These are phyloP conservation scores for Acromyrmex charruanus DNA, from an alignment of 1,140 invertebrate genomes.

Conservation along the genomic window DNA sequence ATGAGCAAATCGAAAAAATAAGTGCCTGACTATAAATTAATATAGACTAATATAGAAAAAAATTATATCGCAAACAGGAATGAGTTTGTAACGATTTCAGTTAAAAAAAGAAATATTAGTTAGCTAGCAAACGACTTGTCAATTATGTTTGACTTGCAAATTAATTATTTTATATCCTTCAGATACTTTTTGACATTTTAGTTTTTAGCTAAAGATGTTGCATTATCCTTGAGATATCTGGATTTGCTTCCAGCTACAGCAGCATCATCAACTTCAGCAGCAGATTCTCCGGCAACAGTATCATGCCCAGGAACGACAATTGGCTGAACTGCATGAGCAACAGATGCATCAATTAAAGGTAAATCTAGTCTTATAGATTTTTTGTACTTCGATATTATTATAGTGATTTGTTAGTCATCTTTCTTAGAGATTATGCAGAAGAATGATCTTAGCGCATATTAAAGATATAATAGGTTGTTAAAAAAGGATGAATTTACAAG, in stretches of 20 bases:
- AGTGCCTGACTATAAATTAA: slow-evolving; percentile 26
- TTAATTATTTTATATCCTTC: not conserved
- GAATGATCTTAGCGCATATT: not conserved
- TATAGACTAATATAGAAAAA: not conserved
- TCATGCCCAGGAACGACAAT: slow-evolving; percentile 94
- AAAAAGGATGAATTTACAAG: not conserved
- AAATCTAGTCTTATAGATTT: not conserved
- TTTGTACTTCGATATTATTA: not conserved
- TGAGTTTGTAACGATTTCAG: not conserved
- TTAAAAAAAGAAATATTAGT: not conserved
- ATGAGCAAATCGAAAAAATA: not conserved
- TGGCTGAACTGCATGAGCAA: slow-evolving; percentile 95
- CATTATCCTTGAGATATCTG: slow-evolving; percentile 84
- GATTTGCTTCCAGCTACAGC: slow-evolving; percentile 92
- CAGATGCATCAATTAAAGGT: slow-evolving; percentile 89
- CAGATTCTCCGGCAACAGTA: slow-evolving; percentile 95
- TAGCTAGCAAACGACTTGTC: not conserved
- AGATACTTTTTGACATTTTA: slow-evolving; percentile 8
- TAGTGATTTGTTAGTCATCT: not conserved
- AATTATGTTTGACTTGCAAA: not conserved
- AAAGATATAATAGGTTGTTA: not conserved
- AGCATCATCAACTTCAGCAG: slow-evolving; percentile 96
- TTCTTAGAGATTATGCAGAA: not conserved
- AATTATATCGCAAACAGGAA: not conserved
- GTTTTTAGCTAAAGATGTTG: slow-evolving; percentile 55